Evolutionary conservation across 2,113 vertebrate genomes (phyloP).

Genomic region (Psammodynastes pulverulentus): DNA sequence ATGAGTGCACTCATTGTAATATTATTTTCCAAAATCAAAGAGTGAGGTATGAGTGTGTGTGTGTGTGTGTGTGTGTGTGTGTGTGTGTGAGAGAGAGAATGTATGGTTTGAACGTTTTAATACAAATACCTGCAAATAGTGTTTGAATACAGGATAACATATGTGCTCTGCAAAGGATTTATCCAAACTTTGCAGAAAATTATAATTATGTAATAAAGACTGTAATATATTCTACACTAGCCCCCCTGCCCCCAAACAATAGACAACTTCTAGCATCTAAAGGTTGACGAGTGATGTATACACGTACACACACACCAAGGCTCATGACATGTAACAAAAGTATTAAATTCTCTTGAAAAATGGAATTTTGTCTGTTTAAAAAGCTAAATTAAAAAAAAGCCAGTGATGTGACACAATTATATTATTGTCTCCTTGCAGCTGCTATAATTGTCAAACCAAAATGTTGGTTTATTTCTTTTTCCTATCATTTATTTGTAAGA

Average conservation of each 20-base stretch:
- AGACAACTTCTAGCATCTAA: not conserved
- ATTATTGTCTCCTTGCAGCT: not conserved
- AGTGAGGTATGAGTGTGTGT: not conserved
- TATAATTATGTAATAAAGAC: not conserved
- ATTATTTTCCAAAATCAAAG: not conserved
- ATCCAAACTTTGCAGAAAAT: not conserved
- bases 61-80: not conserved
- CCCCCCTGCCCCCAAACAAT: not conserved
- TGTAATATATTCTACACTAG: not conserved
- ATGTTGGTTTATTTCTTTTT: slow-evolving; percentile 2
- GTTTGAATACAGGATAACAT: not conserved
- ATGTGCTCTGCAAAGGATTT: not conserved
- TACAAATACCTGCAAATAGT: not conserved
- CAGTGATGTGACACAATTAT: not conserved
- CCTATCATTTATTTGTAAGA: not conserved
- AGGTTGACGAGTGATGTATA: not conserved
- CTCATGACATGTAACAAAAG: not conserved
- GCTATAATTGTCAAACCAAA: not conserved
- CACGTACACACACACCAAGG: not conserved
- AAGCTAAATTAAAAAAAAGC: not conserved
- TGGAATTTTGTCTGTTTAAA: not conserved
- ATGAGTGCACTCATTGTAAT: not conserved
- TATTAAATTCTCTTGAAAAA: not conserved
- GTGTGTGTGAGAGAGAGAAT: not conserved
- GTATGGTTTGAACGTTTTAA: not conserved